Evolutionary conservation across 2,888 invertebrate species (phyloP), one percentile per base, ranked within the genome.

Genomic region (Eupithecia insigniata): DNA sequence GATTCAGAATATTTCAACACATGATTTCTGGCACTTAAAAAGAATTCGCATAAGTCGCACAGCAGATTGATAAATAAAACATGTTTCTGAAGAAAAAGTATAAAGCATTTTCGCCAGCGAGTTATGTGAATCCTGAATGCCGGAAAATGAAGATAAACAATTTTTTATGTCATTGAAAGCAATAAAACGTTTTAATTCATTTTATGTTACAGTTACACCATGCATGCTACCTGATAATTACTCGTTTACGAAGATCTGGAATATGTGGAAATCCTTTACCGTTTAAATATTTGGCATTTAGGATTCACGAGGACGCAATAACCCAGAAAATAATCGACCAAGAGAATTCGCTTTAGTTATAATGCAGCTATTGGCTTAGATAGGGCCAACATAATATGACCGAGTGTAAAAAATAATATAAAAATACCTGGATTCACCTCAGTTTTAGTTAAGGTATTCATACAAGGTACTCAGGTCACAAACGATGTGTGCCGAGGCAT

Each of bases 271-370:
- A 72, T 71, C 72, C 30, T 67, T 55, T 76, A 74, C 73, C 69
- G 71, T 71, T 71, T 72, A 75, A 65, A 43, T 65, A 72, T 75
- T 79, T 81, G 90, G 90, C 92, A 92, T 92, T 92, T 85, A 93
- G 92, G 92, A 92, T 92, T 92, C 92, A 92, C 92, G 91, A 90
- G 83, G 92, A 90, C 92, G 92, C 92, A 92, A 92, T 91, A 87
- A 78, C 79, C 84, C 85, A 83, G 82, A 83, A 75, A 79, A 60
- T 18, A 55, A 34, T 22, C 30, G 28, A 60, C 30, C 60, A 26
- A 34, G 10, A 62, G 18, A 62, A 71, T 69, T 74, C 74, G 73
- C 73, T 66, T 70, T 22, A 14, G 64, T 36, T 5, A 55, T 55
- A 51, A n/a, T 46, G n/a, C n/a, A 51, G 51, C 51, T 51, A 43